phyloP scores from a whole-genome alignment of 2,113 vertebrate species.

The Oxyura jamaicensis region DNA sequence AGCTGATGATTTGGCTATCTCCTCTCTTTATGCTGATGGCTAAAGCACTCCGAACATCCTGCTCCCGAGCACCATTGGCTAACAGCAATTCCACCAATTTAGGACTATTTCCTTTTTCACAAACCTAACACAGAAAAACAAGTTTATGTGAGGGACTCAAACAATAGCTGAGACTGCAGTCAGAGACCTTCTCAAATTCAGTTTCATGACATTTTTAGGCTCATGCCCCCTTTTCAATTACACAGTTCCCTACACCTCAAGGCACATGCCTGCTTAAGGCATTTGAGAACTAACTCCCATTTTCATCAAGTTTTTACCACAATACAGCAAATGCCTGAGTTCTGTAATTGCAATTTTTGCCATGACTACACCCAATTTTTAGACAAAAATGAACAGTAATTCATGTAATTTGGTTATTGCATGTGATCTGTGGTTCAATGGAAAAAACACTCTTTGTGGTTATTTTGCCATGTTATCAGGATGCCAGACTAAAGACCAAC shows the following conservation, averaged over 20 bases:
- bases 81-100: conserved; percentile 90
- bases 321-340: neutral
- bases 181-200: neutral
- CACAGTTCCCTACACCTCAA: neutral
- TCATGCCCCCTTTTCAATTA: neutral
- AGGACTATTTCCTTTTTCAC: conserved; percentile 86
- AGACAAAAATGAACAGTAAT: neutral
- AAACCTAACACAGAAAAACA: conserved; percentile 74
- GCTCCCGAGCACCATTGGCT: conserved; percentile 84
- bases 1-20: conserved; percentile 83
- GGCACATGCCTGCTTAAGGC: neutral
- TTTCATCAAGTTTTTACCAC: neutral
- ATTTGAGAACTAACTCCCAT: neutral
- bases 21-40: conserved; percentile 83
- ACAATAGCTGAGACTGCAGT: neutral
- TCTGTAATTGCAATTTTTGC: neutral
- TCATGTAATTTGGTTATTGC: neutral
- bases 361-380: neutral
- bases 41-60: conserved; percentile 88
- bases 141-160: neutral
- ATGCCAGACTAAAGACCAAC: neutral
- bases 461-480: neutral
- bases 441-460: neutral
- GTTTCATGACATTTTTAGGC: neutral
- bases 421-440: neutral